These are phyloP conservation scores for Pteropus rufus DNA, from an alignment of 2,797 vertebrate genomes.

Conservation along the genomic window DNA sequence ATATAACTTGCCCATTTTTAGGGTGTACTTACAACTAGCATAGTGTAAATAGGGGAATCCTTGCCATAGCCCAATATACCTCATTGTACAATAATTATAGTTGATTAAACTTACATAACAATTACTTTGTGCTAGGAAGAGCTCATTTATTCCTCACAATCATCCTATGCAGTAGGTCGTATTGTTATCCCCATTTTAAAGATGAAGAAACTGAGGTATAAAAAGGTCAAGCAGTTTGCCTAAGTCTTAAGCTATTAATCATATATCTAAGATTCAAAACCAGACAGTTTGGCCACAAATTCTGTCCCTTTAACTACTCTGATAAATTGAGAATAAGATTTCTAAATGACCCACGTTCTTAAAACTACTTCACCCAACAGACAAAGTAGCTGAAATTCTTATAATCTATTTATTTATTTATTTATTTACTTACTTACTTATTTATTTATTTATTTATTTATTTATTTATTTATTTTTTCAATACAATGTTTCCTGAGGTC, in stretches of 20 bases:
- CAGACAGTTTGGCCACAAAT: neutral
- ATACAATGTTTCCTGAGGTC: neutral
- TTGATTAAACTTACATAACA: neutral
- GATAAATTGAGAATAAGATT: neutral
- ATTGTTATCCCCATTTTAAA: conserved; percentile 1
- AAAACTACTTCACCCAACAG: conserved; percentile 7
- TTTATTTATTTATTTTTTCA: neutral
- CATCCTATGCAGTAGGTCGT: neutral
- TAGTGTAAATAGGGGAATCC: neutral
- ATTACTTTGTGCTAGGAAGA: neutral
- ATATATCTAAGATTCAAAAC: conserved; percentile 19
- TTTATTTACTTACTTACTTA: neutral
- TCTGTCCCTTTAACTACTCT: neutral
- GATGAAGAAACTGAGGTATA: neutral
- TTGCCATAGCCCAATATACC: neutral
- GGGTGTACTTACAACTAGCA: neutral
- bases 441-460: neutral
- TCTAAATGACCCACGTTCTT: neutral
- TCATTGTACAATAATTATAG: neutral
- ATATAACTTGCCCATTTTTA: neutral
- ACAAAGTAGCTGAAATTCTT: conserved; percentile 16
- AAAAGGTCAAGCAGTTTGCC: neutral
- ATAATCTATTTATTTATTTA: neutral
- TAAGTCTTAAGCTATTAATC: conserved; percentile 3
- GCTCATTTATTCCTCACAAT: neutral